Conservation (phyloP, 1,140 invertebrate genomes). For the Bemisia tabaci region DNA sequence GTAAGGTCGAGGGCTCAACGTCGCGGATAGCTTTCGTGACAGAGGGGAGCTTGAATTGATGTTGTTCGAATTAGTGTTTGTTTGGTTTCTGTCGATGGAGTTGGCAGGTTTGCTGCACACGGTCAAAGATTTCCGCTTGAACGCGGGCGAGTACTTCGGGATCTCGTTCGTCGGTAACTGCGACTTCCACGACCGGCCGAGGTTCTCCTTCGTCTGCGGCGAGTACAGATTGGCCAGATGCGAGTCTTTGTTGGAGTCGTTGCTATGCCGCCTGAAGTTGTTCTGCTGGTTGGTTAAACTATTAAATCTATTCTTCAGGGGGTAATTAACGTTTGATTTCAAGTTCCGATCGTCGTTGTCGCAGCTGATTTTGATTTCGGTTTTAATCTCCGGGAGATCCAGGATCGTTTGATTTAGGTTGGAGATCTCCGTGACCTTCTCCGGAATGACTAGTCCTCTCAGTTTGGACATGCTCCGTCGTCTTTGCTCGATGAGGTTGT, state of each 20-base stretch:
- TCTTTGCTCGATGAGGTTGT: conserved; percentile 59
- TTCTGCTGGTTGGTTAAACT: neutral
- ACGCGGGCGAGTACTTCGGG: conserved; percentile 70
- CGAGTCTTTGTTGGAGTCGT: conserved; percentile 11
- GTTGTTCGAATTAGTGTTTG: neutral
- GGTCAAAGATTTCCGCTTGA: conserved; percentile 58
- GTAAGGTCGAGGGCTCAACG: neutral
- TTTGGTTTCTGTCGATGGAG: conserved; percentile 10
- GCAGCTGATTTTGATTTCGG: conserved; percentile 35
- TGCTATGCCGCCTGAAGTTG: neutral
- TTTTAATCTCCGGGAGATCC: conserved; percentile 69
- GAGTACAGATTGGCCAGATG: conserved; percentile 15
- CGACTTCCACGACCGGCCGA: conserved; percentile 33
- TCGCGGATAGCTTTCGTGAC: neutral
- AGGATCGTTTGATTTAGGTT: conserved; percentile 38
- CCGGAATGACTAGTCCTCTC: conserved; percentile 70
- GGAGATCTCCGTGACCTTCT: conserved; percentile 40
- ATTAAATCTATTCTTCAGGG: neutral
- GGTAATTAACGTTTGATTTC: neutral
- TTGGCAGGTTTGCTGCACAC: conserved; percentile 39
- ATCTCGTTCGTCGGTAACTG: conserved; percentile 33
- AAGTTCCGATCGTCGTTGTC: conserved; percentile 17
- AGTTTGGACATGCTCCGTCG: conserved; percentile 67
- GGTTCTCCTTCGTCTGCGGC: conserved; percentile 17
- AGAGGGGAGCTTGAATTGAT: neutral